Evolutionary conservation across 2,113 vertebrate species (phyloP).

Genomic region (Desmodus rotundus): DNA sequence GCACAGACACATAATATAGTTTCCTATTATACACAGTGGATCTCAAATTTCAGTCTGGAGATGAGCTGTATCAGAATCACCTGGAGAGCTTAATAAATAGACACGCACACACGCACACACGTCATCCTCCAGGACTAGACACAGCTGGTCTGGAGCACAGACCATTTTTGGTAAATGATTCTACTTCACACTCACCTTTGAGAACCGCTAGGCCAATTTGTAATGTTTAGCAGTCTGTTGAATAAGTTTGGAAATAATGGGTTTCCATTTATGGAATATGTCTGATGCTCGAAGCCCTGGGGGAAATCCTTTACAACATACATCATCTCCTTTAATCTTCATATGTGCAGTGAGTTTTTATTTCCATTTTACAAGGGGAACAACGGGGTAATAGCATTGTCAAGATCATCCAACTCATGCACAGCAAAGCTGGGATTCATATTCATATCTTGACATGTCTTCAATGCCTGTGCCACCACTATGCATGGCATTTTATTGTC

Average conservation of each 20-base stretch:
- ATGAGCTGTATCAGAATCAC: neutral
- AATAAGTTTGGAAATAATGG: neutral
- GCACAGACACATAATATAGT: neutral
- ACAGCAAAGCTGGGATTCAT: neutral
- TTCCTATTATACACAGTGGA: neutral
- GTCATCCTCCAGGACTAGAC: neutral
- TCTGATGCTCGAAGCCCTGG: fast-evolving
- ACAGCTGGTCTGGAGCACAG: neutral
- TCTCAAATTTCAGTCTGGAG: neutral
- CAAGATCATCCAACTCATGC: neutral
- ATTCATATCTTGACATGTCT: neutral
- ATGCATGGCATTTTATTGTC: neutral
- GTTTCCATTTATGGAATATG: neutral
- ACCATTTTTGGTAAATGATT: neutral
- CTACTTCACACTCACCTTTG: neutral
- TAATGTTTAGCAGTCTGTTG: neutral
- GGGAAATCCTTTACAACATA: neutral
- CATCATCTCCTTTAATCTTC: neutral
- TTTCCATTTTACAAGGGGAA: neutral
- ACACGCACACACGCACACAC: neutral
- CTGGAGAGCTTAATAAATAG: neutral
- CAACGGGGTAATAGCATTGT: neutral
- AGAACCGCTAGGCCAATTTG: neutral
- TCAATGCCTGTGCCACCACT: neutral
- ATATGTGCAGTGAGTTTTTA: neutral